phyloP scores from a whole-genome alignment of 1,140 invertebrate genomes.

The Drosophila biarmipes region DNA sequence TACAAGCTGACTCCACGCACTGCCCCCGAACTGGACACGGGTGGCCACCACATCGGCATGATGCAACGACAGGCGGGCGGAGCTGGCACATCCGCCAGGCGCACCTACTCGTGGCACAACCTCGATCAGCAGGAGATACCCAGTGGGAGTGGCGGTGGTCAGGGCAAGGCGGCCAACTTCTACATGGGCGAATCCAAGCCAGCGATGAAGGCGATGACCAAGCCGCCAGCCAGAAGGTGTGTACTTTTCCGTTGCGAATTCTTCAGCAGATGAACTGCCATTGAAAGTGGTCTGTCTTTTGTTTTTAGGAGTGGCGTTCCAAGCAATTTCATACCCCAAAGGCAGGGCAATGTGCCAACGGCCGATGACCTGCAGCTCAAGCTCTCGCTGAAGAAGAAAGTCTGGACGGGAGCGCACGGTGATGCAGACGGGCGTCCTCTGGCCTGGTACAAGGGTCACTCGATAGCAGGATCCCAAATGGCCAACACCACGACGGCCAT shows the following conservation, averaged over 20 bases:
- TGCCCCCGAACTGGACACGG: conserved; percentile 40
- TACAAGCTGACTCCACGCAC: conserved; percentile 68
- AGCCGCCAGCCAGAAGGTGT: conserved; percentile 48
- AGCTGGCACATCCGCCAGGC: conserved; percentile 29
- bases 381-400: conserved; percentile 80
- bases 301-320: conserved; percentile 34
- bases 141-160: conserved; percentile 11
- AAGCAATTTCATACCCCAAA: conserved; percentile 57
- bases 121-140: conserved; percentile 61
- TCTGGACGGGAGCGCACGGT: conserved; percentile 74
- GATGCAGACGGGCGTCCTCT: conserved; percentile 48
- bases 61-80: conserved; percentile 5
- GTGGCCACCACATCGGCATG: neutral
- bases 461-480: conserved; percentile 27
- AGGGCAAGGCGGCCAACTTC: conserved; percentile 27
- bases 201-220: conserved; percentile 31
- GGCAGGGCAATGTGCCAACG: conserved; percentile 24
- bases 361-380: conserved; percentile 75
- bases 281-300: too few relatives aligned
- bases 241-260: neutral
- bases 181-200: conserved; percentile 41
- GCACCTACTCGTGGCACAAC: conserved; percentile 84
- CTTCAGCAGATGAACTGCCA: too few relatives aligned
- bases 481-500: conserved; percentile 14
- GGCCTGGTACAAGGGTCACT: conserved; percentile 58